Evolutionary conservation across 2,797 vertebrate genomes (phyloP).

Genomic region (Chaetophractus vellerosus): DNA sequence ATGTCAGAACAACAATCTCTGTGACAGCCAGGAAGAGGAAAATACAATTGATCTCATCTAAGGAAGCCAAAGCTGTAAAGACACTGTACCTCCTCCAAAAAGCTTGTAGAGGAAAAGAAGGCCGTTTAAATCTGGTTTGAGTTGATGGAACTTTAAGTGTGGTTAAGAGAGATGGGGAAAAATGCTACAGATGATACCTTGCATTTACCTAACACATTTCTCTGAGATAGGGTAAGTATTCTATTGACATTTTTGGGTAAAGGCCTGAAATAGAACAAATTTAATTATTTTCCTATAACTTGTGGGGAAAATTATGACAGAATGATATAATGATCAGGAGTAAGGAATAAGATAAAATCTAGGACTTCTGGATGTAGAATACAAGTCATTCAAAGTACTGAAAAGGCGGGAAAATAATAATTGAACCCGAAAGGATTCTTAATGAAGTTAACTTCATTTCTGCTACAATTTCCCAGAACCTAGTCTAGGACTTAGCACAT

Average conservation of each 20-base stretch:
- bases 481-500: neutral
- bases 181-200: neutral
- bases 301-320: conserved; percentile 12
- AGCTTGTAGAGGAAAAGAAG: conserved; percentile 40
- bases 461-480: conserved; percentile 38
- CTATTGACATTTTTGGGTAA: conserved; percentile 49
- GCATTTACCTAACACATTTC: neutral
- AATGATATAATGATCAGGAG: neutral
- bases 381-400: conserved; percentile 37
- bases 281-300: conserved; percentile 40
- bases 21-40: conserved; percentile 65
- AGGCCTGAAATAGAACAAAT: conserved; percentile 44
- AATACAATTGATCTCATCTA: neutral
- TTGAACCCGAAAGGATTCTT: conserved; percentile 5
- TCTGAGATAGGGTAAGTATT: conserved; percentile 45
- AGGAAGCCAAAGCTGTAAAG: conserved; percentile 59
- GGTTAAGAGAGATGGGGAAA: conserved; percentile 26
- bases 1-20: conserved; percentile 42
- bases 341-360: conserved; percentile 54
- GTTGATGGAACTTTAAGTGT: neutral
- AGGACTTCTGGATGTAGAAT: conserved; percentile 25
- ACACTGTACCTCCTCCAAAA: neutral
- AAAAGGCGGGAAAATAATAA: conserved; percentile 53
- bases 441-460: conserved; percentile 2
- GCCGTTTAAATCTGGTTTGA: neutral